These are phyloP conservation scores for Cydia amplana DNA, from an alignment of 1,140 invertebrate species.

Conservation along the genomic window DNA sequence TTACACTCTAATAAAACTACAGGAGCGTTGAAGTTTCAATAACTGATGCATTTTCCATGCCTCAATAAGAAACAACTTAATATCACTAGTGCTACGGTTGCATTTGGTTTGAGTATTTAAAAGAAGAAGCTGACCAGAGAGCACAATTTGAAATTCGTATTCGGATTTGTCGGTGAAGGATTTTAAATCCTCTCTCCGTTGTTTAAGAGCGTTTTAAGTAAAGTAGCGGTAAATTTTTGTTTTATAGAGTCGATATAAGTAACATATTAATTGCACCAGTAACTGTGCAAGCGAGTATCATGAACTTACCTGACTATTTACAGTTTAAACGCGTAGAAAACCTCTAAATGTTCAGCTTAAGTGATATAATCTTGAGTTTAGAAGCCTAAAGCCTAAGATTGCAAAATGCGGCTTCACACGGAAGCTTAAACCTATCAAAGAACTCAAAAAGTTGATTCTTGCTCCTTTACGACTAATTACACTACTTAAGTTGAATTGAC, in stretches of 20 bases:
- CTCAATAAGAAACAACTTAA: constrained; percentile 55
- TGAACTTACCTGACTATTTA: constrained; percentile 28
- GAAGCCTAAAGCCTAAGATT: background rate
- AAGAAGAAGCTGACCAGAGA: constrained; percentile 53
- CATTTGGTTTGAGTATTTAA: constrained; percentile 39
- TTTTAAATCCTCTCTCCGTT: constrained; percentile 72
- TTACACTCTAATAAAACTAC: constrained; percentile 43
- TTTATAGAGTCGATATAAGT: constrained; percentile 64
- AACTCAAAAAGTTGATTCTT: background rate
- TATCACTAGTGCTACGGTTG: constrained; percentile 41
- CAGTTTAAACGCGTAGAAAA: background rate
- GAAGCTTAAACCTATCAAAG: background rate
- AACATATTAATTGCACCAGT: constrained; percentile 67
- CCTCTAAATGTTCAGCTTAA: constrained; percentile 9
- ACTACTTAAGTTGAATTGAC: background rate
- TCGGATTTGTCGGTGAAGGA: constrained; percentile 72
- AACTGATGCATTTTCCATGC: constrained; percentile 34
- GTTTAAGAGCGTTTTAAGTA: constrained; percentile 67
- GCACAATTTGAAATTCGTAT: constrained; percentile 76
- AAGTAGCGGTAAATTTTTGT: constrained; percentile 72
- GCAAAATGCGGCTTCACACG: background rate
- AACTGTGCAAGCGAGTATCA: constrained; percentile 41
- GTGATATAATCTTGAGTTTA: background rate
- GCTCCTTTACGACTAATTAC: background rate
- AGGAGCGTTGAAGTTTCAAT: constrained; percentile 49